Evolutionary conservation across 2,797 vertebrate species (phyloP).

Genomic region (Myotis pilosus): DNA sequence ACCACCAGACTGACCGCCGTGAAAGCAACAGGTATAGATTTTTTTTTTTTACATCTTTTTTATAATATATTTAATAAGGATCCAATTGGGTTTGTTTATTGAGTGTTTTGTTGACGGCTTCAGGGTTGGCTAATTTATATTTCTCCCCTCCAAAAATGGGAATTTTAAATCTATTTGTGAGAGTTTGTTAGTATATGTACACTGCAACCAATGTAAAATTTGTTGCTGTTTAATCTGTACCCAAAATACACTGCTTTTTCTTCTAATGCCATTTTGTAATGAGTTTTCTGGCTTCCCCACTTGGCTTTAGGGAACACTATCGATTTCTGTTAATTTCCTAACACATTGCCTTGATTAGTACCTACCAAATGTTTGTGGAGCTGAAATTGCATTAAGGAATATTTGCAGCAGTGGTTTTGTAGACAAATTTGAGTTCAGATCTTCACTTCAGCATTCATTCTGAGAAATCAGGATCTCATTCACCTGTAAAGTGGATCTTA

Average conservation of each 20-base stretch:
- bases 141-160: not conserved
- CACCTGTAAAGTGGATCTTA: not conserved
- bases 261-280: not conserved
- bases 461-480: not conserved
- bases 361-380: not conserved
- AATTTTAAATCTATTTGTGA: not conserved
- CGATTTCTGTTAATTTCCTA: not conserved
- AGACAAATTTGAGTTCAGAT: not conserved
- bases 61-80: not conserved
- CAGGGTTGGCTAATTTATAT: not conserved
- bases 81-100: not conserved
- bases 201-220: not conserved
- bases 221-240: not conserved
- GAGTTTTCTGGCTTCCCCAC: not conserved
- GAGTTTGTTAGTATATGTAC: not conserved
- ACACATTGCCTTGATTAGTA: not conserved
- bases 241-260: not conserved
- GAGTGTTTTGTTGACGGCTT: not conserved
- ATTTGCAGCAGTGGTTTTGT: not conserved
- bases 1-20: constrained; percentile 87
- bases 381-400: not conserved
- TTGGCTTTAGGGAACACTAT: not conserved
- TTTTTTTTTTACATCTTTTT: not conserved
- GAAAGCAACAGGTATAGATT: constrained; percentile 91
- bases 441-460: not conserved